These are phyloP conservation scores for Triops longicaudatus DNA, from an alignment of 1,140 invertebrate genomes.

Conservation along the genomic window DNA sequence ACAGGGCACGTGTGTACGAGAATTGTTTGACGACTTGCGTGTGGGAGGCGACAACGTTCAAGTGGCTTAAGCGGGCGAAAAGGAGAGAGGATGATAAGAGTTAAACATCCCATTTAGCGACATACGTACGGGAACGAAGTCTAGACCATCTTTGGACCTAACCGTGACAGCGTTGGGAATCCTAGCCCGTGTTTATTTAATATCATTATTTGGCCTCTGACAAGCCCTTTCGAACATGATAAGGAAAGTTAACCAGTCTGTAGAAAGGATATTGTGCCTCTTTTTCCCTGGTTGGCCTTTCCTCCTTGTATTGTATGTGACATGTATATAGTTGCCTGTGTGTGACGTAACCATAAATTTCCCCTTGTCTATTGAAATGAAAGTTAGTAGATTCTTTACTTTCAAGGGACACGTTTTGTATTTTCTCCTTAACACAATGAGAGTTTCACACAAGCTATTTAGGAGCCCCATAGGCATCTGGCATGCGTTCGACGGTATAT, in stretches of 20 bases:
- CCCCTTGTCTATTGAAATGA: not conserved
- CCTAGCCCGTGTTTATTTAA: not conserved
- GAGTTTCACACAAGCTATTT: slow-evolving; percentile 36
- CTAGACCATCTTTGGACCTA: not conserved
- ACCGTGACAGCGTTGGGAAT: not conserved
- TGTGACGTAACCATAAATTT: not conserved
- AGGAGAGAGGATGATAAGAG: not conserved
- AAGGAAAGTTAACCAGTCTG: not conserved
- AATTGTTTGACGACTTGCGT: slow-evolving; percentile 1
- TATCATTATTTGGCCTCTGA: not conserved
- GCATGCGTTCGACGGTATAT: slow-evolving; percentile 96
- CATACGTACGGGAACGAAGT: not conserved
- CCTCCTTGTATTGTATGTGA: not conserved
- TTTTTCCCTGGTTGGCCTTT: not conserved
- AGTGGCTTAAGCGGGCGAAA: not conserved
- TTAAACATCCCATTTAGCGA: not conserved
- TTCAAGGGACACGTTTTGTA: not conserved
- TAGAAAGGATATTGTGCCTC: not conserved
- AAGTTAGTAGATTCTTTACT: not conserved
- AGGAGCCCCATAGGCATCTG: slow-evolving; percentile 91
- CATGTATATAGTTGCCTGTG: not conserved
- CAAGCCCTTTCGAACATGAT: slow-evolving; percentile 2
- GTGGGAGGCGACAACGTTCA: not conserved
- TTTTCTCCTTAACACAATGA: not conserved
- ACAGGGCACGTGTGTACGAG: not conserved